Evolutionary conservation across 2,113 vertebrate species (phyloP), one percentile per base, ranked within the genome.

Genomic region (Zosterops pallidus): DNA sequence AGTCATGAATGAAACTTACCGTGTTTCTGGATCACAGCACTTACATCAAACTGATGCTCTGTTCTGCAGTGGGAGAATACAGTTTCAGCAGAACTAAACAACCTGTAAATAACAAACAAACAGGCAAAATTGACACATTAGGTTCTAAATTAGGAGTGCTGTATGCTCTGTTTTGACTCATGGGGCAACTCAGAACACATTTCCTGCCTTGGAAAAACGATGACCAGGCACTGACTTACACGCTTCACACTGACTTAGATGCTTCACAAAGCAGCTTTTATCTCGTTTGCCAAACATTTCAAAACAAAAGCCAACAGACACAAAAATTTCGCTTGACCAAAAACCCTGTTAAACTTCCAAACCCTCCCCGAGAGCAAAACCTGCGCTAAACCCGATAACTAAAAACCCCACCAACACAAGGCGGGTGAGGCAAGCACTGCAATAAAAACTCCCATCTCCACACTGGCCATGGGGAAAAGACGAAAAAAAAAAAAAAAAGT

Each of bases 61-160:
- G 83, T 60, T 42, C 97, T 94, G 97, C 99, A 99, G 90, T 99
- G 99, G 82, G 97, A 98, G 93, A 99, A 97, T 1, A 97, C 98
- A 75, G 97, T 98, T 81, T 98, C 77, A 12, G 99, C 98, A 52
- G 98, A 99, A 64, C 13, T 70, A 46, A 98, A 98, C 56, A 92
- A 91, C 94, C 99, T 99, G 90, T 24, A 91, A 82, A 44, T 6
- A 83, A 47, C 12, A 24, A 95, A 64, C 35, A 89, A 94, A 31
- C 1, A 64, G 2, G 0, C 26, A 79, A 14, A 4, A 26, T 1
- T 49, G 24, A 20, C 5, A 35, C 0, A 1, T 2, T 39, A 83
- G 42, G 3, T 5, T 37, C 1, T 22, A 57, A 70, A 8, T 26
- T 19, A 7, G 0, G 9, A 71, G 7, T 8, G 50, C 18, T 17